These are phyloP conservation scores for Drosophila anceps DNA, from an alignment of 2,888 invertebrate genomes.

Conservation along the genomic window DNA sequence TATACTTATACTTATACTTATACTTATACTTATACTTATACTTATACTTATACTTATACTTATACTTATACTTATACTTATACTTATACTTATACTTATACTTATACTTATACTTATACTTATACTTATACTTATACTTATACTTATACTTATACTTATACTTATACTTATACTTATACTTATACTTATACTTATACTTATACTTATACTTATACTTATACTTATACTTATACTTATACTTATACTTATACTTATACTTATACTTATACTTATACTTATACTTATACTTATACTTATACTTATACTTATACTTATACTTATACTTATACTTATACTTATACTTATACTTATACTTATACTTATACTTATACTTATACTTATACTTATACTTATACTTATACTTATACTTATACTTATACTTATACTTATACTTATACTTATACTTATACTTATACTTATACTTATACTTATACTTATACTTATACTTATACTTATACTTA, in stretches of 20 bases:
- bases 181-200: conserved; percentile 12
- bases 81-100: conserved; percentile 6
- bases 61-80: conserved; percentile 5
- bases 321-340: conserved; percentile 4
- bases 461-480: conserved; percentile 1
- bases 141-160: conserved; percentile 3
- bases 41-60: conserved; percentile 2
- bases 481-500: conserved; percentile 5
- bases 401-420: not conserved
- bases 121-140: conserved; percentile 5
- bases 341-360: conserved; percentile 8
- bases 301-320: conserved; percentile 1
- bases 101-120: conserved; percentile 4
- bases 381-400: conserved; percentile 5
- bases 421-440: conserved; percentile 3
- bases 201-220: conserved; percentile 6
- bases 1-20: conserved; percentile 4
- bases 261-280: conserved; percentile 6
- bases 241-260: conserved; percentile 5
- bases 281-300: conserved; percentile 1
- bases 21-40: conserved; percentile 4
- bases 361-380: conserved; percentile 1
- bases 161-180: conserved; percentile 6
- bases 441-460: conserved; percentile 1
- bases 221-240: conserved; percentile 7